These are phyloP conservation scores for Archaeoteleia sp. DNA, from an alignment of 2,888 invertebrate genomes.

Conservation along the genomic window DNA sequence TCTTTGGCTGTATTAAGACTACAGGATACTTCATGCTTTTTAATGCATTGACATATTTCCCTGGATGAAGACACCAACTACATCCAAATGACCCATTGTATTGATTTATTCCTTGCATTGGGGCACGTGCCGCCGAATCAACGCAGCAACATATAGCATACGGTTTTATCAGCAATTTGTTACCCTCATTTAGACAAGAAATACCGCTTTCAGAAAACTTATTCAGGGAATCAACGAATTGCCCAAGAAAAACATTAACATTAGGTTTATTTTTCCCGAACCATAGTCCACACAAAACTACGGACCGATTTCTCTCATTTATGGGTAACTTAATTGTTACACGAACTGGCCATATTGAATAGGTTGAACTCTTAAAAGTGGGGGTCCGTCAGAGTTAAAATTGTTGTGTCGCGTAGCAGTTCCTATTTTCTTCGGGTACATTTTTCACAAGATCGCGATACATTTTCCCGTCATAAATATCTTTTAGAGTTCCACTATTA, in stretches of 20 bases:
- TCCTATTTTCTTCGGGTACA: constrained; percentile 9
- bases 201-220: neutral
- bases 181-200: neutral
- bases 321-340: constrained; percentile 30
- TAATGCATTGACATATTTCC: too few relatives aligned
- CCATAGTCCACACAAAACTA: constrained; percentile 22
- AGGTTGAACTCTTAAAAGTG: constrained; percentile 35
- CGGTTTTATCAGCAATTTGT: too few relatives aligned
- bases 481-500: neutral
- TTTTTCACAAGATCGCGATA: constrained; percentile 28
- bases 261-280: constrained; percentile 19
- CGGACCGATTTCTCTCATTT: constrained; percentile 13
- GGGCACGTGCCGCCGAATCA: too few relatives aligned
- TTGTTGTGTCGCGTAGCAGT: constrained; percentile 20
- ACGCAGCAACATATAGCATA: too few relatives aligned
- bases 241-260: constrained; percentile 26
- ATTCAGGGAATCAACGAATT: constrained; percentile 18
- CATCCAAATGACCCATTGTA: too few relatives aligned
- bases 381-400: constrained; percentile 43
- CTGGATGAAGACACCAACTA: too few relatives aligned
- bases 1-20: too few relatives aligned
- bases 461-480: constrained; percentile 28
- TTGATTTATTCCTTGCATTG: too few relatives aligned
- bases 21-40: too few relatives aligned
- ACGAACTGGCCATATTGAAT: constrained; percentile 43